Conservation (phyloP, 2,113 vertebrate genomes). For the Steatornis caripensis region DNA sequence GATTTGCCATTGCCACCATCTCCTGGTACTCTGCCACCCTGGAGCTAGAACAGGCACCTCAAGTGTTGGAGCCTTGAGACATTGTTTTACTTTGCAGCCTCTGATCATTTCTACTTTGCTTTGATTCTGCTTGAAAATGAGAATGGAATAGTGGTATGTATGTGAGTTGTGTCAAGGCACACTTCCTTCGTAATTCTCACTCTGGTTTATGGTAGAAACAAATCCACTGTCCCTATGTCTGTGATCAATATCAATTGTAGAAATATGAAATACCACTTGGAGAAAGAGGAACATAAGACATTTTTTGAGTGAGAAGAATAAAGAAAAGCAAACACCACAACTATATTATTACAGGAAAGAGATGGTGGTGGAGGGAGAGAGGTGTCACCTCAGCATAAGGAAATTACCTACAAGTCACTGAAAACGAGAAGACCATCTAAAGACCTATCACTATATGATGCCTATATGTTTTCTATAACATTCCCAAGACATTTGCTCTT, state of each 20-base stretch:
- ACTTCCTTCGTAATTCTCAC: neutral
- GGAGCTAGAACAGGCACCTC: neutral
- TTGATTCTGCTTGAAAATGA: neutral
- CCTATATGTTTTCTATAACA: neutral
- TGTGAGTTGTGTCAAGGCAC: neutral
- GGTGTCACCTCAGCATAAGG: neutral
- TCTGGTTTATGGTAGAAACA: neutral
- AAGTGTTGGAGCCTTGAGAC: neutral
- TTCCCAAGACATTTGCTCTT: neutral
- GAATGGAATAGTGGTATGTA: neutral
- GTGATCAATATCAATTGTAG: neutral
- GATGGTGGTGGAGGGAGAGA: neutral
- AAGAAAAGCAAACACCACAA: neutral
- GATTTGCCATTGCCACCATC: neutral
- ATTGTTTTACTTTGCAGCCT: neutral
- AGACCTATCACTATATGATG: neutral
- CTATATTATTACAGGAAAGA: neutral
- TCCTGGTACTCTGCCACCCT: neutral
- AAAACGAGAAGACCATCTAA: neutral
- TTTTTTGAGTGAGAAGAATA: neutral
- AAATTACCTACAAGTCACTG: neutral
- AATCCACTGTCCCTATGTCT: neutral
- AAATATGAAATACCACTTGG: neutral
- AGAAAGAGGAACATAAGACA: neutral
- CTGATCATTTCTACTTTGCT: neutral